Percentiles rank a stretch among this genome's conserved stretches.
Conservation (phyloP, 2,113 vertebrate genomes). For the Electrona antarctica region DNA sequence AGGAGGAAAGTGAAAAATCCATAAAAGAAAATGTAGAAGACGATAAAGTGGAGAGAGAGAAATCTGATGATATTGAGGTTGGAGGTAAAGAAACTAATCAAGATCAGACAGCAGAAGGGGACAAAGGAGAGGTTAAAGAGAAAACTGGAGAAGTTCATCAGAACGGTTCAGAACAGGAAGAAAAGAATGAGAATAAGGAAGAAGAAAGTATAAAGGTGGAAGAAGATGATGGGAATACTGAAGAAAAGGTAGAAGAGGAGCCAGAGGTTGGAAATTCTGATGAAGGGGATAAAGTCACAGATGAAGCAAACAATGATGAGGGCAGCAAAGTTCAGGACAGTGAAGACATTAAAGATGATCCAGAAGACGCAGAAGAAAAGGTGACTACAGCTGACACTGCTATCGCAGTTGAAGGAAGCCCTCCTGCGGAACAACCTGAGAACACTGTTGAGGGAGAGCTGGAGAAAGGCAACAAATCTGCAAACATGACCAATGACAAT, state of each 20-base stretch:
- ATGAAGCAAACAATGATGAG: constrained; percentile 11
- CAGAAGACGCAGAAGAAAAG: constrained; percentile 21
- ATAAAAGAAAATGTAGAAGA: constrained; percentile 10
- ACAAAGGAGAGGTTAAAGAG: not conserved
- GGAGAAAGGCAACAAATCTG: constrained; percentile 1
- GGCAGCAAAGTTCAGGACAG: not conserved
- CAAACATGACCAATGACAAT: constrained; percentile 19
- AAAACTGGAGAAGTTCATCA: not conserved
- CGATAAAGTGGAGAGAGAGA: constrained; percentile 13
- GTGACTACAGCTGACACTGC: constrained; percentile 1
- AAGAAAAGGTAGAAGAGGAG: constrained; percentile 19
- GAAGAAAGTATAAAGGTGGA: constrained; percentile 11
- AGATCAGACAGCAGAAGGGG: constrained; percentile 18
- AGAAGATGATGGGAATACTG: constrained; percentile 13
- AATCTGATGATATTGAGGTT: too few relatives aligned
- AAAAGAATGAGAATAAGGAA: constrained; percentile 6
- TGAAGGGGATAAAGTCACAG: constrained; percentile 6
- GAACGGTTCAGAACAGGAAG: not conserved
- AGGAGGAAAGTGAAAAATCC: constrained; percentile 27
- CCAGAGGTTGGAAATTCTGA: not conserved
- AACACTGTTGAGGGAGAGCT: constrained; percentile 2
- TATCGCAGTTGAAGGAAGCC: constrained; percentile 11
- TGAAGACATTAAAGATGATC: not conserved
- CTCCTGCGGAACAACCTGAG: constrained; percentile 17
- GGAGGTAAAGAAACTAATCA: constrained; percentile 25